Evolutionary conservation across 2,113 vertebrate species (phyloP), one percentile per base, ranked within the genome.

Genomic region (Typhlomys cinereus): DNA sequence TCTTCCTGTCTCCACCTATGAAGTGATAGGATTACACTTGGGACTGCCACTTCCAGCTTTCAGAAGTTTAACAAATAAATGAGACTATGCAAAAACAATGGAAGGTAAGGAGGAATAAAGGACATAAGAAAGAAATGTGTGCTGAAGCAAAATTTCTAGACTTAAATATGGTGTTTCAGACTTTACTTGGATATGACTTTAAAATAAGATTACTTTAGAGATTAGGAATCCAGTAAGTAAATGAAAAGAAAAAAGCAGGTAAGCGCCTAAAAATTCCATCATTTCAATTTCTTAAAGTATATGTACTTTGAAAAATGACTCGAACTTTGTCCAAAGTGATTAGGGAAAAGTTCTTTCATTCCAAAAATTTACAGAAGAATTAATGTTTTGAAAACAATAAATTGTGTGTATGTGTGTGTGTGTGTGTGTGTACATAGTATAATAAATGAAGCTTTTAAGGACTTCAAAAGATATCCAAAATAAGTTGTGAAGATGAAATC

Each of bases 401-500:
- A n/a, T n/a, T n/a, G n/a, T n/a, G n/a, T n/a, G n/a, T n/a, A n/a
- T n/a, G n/a, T n/a, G n/a, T n/a, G n/a, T n/a, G n/a, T n/a, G n/a
- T n/a, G n/a, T n/a, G n/a, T n/a, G n/a, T n/a, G n/a, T n/a, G n/a
- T n/a, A n/a, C n/a, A n/a, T n/a, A n/a, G n/a, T n/a, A n/a, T n/a
- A n/a, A n/a, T n/a, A n/a, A n/a, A n/a, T n/a, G 70, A 62, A n/a
- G 20, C 76, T 76, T 70, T 89, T 52, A 89, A 78, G n/a, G n/a
- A 59, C 14, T 81, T 46, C 36, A 87, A n/a, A 27, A 41, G 21
- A 54, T 89, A 67, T 59, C 15, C 89, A 67, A 83, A 69, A 71
- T n/a, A n/a, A 10, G 3, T 67, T 34, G 21, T 90, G 13, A 92
- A 75, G 18, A 61, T 90, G 21, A 81, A 76, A 78, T 82, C 74